Base-by-base conservation (phyloP, 2,113 vertebrate species). In the Craseonycteris thonglongyai region DNA sequence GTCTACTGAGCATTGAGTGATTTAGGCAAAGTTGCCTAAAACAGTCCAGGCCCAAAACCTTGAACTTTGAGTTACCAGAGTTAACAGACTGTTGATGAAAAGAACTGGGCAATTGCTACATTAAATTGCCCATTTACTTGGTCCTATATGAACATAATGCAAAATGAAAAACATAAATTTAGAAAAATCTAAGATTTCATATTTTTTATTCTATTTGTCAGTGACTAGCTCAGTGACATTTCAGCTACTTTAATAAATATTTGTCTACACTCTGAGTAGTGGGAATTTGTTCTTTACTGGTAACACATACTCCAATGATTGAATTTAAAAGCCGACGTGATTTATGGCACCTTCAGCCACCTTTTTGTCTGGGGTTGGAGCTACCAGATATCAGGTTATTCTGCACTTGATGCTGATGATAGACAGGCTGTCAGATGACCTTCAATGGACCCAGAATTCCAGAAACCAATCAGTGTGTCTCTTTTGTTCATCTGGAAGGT, bases 341-440 rank as follows among this genome's bases (percentile, higher is more conserved):
- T 56, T 93, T 94, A 71, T 75, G 94, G 84, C 21, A n/a, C 47
- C n/a, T 51, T 22, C 59, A 54, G 18, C 2, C 15, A n/a, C 14
- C 1, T 18, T 96, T 95, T 97, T 92, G 83, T 92, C 85, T 76
- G 65, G 93, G 61, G 78, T 8, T 2, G 75, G 30, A 58, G 47
- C 24, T 51, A 89, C 84, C 22, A n/a, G 91, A 90, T 66, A 42
- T 66, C 63, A 75, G 75, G 33, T 71, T 88, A 91, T 56, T 78
- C 82, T 83, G 38, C 19, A 28, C n/a, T 89, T 58, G 71, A 69
- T 3, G 26, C 26, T 90, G 33, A 75, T 91, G 75, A 96, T 47
- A 58, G 95, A 96, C 54, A 79, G 76, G 26, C 84, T 91, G 88
- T 87, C 14, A 92, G 86, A 65, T 40, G 58, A 69, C 4, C 4